Percentiles rank a stretch among this genome's conserved stretches.
Evolutionary conservation across 2,797 vertebrate genomes (phyloP).

Genomic region (Chelonia mydas): DNA sequence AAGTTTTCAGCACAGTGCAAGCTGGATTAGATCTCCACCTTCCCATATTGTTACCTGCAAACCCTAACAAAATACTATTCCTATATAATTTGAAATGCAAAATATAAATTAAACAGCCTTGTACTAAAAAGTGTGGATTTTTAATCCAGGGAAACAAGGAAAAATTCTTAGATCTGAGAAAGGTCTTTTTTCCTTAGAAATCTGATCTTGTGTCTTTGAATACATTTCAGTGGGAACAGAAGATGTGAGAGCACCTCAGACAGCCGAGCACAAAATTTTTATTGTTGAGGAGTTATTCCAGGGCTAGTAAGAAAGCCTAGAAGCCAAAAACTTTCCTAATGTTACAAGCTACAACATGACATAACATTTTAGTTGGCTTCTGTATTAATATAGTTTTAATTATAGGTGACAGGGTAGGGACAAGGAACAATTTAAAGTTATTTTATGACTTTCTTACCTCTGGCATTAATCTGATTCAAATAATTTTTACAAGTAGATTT

Average conservation of each 20-base stretch:
- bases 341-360: not conserved
- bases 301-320: rapidly evolving
- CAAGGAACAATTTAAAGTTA: rapidly evolving
- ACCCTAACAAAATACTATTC: not conserved
- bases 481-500: not conserved
- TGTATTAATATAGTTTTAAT: not conserved
- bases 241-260: not conserved
- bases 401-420: not conserved
- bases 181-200: not conserved
- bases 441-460: not conserved
- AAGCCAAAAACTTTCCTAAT: not conserved
- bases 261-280: not conserved
- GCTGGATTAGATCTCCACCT: not conserved
- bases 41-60: not conserved
- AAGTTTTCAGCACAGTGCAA: not conserved
- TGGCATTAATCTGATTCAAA: not conserved
- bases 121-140: not conserved
- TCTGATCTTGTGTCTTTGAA: not conserved
- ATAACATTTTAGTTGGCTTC: not conserved
- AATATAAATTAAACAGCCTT: no score
- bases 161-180: not conserved
- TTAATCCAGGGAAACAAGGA: not conserved
- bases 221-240: not conserved
- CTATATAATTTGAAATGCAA: no score
- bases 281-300: not conserved